Conservation (phyloP, 2,888 invertebrate species). For the Melinaea marsaeus region DNA sequence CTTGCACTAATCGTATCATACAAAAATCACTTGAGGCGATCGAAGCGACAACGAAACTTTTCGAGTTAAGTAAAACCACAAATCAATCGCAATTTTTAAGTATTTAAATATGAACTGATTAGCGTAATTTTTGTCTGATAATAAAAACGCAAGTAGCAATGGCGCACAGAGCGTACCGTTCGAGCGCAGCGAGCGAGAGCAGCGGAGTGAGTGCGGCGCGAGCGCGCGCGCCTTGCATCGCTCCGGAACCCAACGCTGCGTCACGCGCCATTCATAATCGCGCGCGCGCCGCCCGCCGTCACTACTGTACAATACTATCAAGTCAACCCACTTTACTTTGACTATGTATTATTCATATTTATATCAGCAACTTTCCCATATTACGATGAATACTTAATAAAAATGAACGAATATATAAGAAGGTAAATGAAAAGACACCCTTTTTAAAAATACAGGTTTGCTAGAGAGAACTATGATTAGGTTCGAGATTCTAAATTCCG, state of each 20-base stretch:
- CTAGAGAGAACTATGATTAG: no score
- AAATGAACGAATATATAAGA: not conserved
- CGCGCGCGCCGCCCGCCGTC: constrained; percentile 31
- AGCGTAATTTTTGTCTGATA: constrained; percentile 9
- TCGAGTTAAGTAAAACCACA: constrained; percentile 3
- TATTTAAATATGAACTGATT: not conserved
- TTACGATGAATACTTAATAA: not conserved
- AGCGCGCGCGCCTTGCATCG: constrained; percentile 29
- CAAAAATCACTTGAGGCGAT: constrained; percentile 11
- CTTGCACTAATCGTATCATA: constrained; percentile 8
- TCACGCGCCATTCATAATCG: constrained; percentile 34
- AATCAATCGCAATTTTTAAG: constrained; percentile 2
- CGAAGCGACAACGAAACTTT: not conserved
- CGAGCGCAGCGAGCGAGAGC: constrained; percentile 43
- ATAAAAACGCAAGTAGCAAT: constrained; percentile 25
- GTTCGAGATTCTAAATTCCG: no score
- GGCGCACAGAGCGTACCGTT: constrained; percentile 38
- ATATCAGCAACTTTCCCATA: not conserved
- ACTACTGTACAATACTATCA: constrained; percentile 43
- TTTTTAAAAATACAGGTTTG: no score
- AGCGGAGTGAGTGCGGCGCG: constrained; percentile 37
- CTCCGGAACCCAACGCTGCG: constrained; percentile 30
- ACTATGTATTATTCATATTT: constrained; percentile 16
- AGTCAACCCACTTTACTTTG: constrained; percentile 26
- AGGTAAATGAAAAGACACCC: no score